Evolutionary conservation across 2,888 invertebrate genomes (phyloP).

Genomic region (Odontocerum albicorne): DNA sequence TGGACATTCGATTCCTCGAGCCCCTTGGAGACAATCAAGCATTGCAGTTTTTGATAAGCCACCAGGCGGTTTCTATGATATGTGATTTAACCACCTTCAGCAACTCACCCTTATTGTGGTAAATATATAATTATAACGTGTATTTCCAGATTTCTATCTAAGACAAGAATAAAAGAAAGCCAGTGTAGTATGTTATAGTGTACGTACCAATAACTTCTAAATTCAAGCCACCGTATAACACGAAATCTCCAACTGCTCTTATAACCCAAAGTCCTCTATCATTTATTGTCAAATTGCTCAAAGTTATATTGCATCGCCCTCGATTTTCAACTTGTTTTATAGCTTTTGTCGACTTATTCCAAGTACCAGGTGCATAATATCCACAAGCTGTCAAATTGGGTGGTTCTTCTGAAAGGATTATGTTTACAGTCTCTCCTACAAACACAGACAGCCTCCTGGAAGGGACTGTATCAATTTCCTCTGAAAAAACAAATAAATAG

Average conservation of each 20-base stretch:
- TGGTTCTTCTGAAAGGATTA: neutral
- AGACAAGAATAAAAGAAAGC: no score
- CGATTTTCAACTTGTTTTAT: neutral
- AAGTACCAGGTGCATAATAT: neutral
- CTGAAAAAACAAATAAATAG: slow-evolving; percentile 10
- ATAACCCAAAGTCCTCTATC: slow-evolving; percentile 6
- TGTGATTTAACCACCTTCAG: no score
- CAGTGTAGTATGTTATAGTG: no score
- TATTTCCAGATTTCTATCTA: no score
- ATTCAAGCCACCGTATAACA: neutral
- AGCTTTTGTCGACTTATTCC: neutral
- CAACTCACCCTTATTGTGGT: no score
- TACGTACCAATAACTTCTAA: neutral
- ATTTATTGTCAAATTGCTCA: neutral
- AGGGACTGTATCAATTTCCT: neutral
- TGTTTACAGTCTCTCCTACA: neutral
- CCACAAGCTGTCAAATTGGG: neutral
- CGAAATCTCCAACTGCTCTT: neutral
- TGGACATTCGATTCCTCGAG: no score
- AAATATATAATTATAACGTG: no score
- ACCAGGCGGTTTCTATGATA: no score
- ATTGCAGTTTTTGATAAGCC: no score
- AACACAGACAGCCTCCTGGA: neutral
- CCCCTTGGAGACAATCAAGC: no score
- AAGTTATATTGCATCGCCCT: neutral